These are phyloP conservation scores for Iselma pallidipennis DNA, from an alignment of 2,888 invertebrate genomes.

Conservation along the genomic window DNA sequence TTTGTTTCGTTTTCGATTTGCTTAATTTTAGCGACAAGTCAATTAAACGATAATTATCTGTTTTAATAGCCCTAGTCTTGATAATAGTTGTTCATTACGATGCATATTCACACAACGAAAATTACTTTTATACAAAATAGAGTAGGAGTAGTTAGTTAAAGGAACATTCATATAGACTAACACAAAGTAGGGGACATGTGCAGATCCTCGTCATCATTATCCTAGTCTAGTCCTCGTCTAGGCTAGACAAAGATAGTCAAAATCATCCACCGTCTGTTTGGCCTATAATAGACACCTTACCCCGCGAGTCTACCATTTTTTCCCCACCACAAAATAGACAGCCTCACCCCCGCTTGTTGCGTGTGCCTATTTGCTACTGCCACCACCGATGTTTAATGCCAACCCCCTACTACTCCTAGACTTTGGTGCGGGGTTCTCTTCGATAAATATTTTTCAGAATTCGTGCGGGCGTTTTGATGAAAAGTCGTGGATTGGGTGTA, in stretches of 20 bases:
- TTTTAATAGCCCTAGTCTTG: background rate
- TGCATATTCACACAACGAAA: background rate
- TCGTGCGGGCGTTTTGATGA: slow-evolving; percentile 55
- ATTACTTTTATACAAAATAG: background rate
- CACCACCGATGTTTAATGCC: slow-evolving; percentile 12
- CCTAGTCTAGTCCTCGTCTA: slow-evolving; percentile 17
- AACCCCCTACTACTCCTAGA: slow-evolving; percentile 47
- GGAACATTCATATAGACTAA: background rate
- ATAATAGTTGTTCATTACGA: background rate
- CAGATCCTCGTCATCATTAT: slow-evolving; percentile 22
- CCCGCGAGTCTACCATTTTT: slow-evolving; percentile 41
- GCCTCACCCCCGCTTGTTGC: slow-evolving; percentile 51
- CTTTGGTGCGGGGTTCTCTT: slow-evolving; percentile 40
- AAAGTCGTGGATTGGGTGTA: slow-evolving; percentile 43
- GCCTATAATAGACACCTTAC: slow-evolving; percentile 45
- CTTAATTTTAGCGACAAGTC: background rate
- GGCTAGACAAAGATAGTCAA: slow-evolving; percentile 29
- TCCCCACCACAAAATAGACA: slow-evolving; percentile 40
- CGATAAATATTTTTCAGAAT: slow-evolving; percentile 55
- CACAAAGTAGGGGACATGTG: slow-evolving; percentile 7
- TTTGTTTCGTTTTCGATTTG: background rate
- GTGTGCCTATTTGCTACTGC: slow-evolving; percentile 39
- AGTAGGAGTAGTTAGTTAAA: background rate
- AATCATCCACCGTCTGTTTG: slow-evolving; percentile 32
- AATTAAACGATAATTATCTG: background rate